Evolutionary conservation across 2,113 vertebrate species (phyloP).

Genomic region (Scopus umbretta): DNA sequence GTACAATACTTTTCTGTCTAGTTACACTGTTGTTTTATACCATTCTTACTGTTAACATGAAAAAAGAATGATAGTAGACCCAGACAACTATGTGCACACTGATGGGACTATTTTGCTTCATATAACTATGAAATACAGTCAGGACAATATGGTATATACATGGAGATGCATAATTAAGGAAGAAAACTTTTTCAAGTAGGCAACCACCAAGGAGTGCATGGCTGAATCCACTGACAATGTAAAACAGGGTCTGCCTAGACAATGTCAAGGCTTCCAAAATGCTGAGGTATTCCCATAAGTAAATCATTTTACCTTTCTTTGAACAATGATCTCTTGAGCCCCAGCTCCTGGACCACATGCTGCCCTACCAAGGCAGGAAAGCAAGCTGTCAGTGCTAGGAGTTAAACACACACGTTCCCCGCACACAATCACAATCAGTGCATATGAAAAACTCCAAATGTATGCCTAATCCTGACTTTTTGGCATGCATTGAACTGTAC

Average conservation of each 20-base stretch:
- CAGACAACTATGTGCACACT: background rate
- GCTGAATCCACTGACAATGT: background rate
- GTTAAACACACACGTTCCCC: rapidly evolving
- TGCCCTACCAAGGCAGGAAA: background rate
- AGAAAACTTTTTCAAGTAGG: background rate
- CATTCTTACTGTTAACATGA: background rate
- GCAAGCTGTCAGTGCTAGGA: background rate
- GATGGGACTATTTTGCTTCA: background rate
- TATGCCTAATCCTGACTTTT: too few relatives aligned
- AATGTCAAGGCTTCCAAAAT: background rate
- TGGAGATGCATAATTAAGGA: background rate
- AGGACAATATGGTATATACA: background rate
- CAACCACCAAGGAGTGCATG: background rate
- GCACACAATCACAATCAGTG: too few relatives aligned
- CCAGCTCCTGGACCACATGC: rapidly evolving
- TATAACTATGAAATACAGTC: background rate
- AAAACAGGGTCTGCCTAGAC: background rate
- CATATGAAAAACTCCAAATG: too few relatives aligned
- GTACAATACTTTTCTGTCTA: background rate
- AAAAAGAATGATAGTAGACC: background rate
- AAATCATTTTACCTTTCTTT: background rate
- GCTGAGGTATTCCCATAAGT: background rate
- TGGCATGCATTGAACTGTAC: too few relatives aligned
- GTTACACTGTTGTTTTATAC: background rate
- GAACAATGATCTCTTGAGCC: background rate